A percentile compares a stretch with the other conserved stretches of the same genome.
phyloP scores from a whole-genome alignment of 1,140 invertebrate genomes.

The Brachionus angularis region DNA sequence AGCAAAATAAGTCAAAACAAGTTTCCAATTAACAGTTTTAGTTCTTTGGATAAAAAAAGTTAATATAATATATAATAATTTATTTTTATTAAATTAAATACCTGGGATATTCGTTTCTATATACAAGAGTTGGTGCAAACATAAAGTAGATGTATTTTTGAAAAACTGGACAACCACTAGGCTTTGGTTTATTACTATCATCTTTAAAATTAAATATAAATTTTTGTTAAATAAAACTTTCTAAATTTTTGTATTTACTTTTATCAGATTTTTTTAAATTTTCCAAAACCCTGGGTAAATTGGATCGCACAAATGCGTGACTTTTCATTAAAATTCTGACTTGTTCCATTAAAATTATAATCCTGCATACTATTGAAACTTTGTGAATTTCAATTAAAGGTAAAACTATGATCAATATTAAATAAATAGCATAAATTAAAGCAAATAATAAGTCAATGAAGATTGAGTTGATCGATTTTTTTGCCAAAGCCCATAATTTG shows the following conservation, averaged over 20 bases:
- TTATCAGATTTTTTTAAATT: not conserved
- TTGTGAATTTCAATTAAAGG: constrained; percentile 48
- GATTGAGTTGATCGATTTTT: not conserved
- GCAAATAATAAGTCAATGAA: constrained; percentile 21
- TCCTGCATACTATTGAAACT: constrained; percentile 1
- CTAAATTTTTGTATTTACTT: not conserved
- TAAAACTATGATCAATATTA: not conserved
- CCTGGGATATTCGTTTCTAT: constrained; percentile 73
- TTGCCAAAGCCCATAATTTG: constrained; percentile 58
- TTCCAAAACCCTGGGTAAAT: constrained; percentile 58
- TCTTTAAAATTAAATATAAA: not conserved
- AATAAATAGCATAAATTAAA: not conserved
- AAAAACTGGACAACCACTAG: constrained; percentile 63
- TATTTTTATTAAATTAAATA: not conserved
- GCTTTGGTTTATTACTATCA: constrained; percentile 25
- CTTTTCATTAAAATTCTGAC: constrained; percentile 77
- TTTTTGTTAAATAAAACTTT: constrained; percentile 4
- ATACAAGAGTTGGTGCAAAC: constrained; percentile 79
- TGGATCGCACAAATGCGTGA: constrained; percentile 72
- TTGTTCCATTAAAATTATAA: constrained; percentile 62
- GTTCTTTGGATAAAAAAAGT: constrained; percentile 59
- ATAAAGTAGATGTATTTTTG: constrained; percentile 77
- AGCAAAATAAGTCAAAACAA: constrained; percentile 67
- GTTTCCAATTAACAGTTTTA: constrained; percentile 68
- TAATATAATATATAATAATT: not conserved